phyloP scores from a whole-genome alignment of 1,140 invertebrate genomes.

The Meloidogyne chitwoodi region DNA sequence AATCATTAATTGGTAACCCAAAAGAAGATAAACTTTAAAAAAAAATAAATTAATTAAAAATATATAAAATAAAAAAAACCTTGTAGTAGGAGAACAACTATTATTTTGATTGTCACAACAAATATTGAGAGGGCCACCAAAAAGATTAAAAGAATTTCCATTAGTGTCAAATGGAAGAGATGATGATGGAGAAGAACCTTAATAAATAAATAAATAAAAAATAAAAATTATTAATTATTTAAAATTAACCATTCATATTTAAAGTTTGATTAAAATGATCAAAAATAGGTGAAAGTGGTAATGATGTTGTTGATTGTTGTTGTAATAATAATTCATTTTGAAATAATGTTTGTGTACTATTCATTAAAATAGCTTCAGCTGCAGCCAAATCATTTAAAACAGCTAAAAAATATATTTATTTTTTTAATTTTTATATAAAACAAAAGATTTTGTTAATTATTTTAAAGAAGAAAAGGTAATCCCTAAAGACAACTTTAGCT shows the following conservation, averaged over 20 bases:
- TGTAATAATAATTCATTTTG: neutral
- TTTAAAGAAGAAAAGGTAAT: too few relatives aligned
- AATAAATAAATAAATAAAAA: too few relatives aligned
- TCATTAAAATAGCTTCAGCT: neutral
- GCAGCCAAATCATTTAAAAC: constrained; percentile 4
- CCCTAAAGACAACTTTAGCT: too few relatives aligned
- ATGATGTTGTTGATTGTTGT: neutral
- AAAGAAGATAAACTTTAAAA: neutral
- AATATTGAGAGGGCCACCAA: neutral
- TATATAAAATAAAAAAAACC: neutral
- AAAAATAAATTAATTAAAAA: neutral
- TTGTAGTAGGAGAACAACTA: neutral
- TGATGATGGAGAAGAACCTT: too few relatives aligned
- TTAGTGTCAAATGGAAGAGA: too few relatives aligned
- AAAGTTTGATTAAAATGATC: neutral
- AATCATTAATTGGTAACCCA: neutral
- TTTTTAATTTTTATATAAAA: neutral
- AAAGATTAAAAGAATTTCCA: neutral
- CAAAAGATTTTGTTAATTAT: too few relatives aligned
- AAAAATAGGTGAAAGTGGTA: neutral
- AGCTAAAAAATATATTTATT: neutral
- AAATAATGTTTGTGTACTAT: neutral
- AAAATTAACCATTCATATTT: neutral
- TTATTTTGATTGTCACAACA: neutral
- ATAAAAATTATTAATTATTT: neutral